A percentile compares a stretch with the other conserved stretches of the same genome.
Evolutionary conservation across 2,797 vertebrate species (phyloP).

Genomic region (Melanotaenia nigrans): DNA sequence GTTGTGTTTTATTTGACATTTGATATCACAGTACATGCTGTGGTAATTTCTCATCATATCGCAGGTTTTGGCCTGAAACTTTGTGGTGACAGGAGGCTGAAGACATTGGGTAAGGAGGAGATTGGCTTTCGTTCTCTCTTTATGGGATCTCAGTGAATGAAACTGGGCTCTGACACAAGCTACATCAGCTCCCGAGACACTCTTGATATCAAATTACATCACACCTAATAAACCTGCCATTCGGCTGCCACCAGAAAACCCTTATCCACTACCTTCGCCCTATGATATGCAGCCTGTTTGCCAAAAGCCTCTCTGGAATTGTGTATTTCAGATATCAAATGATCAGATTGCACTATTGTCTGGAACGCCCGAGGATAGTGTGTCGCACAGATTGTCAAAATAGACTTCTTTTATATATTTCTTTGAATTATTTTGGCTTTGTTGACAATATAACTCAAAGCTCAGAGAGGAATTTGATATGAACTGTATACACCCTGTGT

Average conservation of each 20-base stretch:
- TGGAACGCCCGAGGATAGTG: slow-evolving; percentile 44
- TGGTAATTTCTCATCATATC: slow-evolving; percentile 38
- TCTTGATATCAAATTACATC: slow-evolving; percentile 55
- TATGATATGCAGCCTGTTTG: slow-evolving; percentile 47
- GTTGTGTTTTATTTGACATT: slow-evolving; percentile 46
- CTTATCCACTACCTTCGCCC: slow-evolving; percentile 43
- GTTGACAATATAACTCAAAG: slow-evolving; percentile 44
- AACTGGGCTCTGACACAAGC: slow-evolving; percentile 45
- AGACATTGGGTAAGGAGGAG: slow-evolving; percentile 17
- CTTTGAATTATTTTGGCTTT: slow-evolving; percentile 52
- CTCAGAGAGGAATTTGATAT: slow-evolving; percentile 41
- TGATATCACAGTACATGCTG: slow-evolving; percentile 19
- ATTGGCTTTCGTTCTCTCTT: slow-evolving; percentile 19
- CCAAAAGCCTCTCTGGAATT: slow-evolving; percentile 55
- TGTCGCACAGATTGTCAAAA: slow-evolving; percentile 58
- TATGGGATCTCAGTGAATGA: slow-evolving; percentile 47
- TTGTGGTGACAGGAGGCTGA: slow-evolving; percentile 34
- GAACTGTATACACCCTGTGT: slow-evolving; percentile 39
- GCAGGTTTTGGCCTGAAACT: slow-evolving; percentile 16
- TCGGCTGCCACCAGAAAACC: slow-evolving; percentile 51
- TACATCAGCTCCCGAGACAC: slow-evolving; percentile 52
- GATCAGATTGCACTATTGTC: slow-evolving; percentile 51
- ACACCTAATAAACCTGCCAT: slow-evolving; percentile 70
- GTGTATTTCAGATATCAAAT: slow-evolving; percentile 58
- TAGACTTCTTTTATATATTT: slow-evolving; percentile 57